phyloP scores from a whole-genome alignment of 2,113 vertebrate species.

The Nanorana parkeri region DNA sequence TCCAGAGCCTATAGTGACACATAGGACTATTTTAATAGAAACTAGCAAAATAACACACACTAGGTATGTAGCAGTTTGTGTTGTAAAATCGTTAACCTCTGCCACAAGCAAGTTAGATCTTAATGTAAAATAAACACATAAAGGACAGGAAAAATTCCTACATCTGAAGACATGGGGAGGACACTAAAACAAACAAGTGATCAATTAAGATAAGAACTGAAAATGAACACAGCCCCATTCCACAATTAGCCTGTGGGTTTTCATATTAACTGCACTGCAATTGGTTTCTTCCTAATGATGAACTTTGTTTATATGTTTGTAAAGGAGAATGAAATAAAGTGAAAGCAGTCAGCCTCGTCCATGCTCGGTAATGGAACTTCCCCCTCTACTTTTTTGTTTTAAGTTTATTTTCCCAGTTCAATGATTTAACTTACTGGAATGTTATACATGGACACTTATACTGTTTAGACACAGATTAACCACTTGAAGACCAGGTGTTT shows the following conservation, averaged over 20 bases:
- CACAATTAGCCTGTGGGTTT: conserved; percentile 16
- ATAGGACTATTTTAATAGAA: neutral
- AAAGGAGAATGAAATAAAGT: conserved; percentile 18
- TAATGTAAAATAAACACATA: conserved; percentile 45
- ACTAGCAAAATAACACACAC: conserved; percentile 2
- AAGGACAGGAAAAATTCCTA: conserved; percentile 20
- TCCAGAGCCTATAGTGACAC: too few species aligned
- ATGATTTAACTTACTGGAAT: neutral
- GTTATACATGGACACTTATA: neutral
- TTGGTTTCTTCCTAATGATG: conserved; percentile 17
- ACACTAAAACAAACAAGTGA: conserved; percentile 35
- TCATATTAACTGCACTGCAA: conserved; percentile 26
- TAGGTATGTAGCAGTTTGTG: neutral
- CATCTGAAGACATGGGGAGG: conserved; percentile 13
- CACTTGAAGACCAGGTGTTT: too few species aligned
- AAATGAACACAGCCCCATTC: conserved; percentile 9
- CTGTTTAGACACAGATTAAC: neutral
- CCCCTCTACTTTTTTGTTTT: neutral
- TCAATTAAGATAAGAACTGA: conserved; percentile 36
- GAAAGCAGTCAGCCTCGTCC: conserved; percentile 34
- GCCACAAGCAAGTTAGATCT: conserved; percentile 20
- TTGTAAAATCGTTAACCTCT: conserved; percentile 33
- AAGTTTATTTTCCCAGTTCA: conserved; percentile 3
- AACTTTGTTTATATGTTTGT: conserved; percentile 11
- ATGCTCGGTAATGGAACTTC: neutral